Conservation (phyloP, 2,888 invertebrate genomes). For the Flabesymbios commensalis region DNA sequence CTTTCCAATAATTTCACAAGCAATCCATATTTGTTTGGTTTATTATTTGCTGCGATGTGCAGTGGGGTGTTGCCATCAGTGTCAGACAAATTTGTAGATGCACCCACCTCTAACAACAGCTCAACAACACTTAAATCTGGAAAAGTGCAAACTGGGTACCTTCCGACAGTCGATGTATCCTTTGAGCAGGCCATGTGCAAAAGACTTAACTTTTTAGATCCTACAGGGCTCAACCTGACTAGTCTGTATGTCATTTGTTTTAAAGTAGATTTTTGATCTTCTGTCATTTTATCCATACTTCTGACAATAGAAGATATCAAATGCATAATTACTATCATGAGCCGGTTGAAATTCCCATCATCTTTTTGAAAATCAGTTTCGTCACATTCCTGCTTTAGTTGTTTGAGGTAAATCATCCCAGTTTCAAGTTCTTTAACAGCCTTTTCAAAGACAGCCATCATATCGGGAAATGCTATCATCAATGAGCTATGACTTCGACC, state of each 20-base stretch:
- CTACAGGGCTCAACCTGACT: slow-evolving; percentile 71
- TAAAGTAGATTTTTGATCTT: slow-evolving; percentile 64
- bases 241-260: slow-evolving; percentile 76
- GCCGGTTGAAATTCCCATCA: slow-evolving; percentile 78
- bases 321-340: slow-evolving; percentile 84
- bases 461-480: slow-evolving; percentile 79
- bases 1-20: slow-evolving; percentile 74
- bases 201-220: slow-evolving; percentile 57
- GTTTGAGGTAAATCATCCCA: no score
- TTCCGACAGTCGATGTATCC: slow-evolving; percentile 72
- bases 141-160: slow-evolving; percentile 74
- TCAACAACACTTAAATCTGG: slow-evolving; percentile 76
- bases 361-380: slow-evolving; percentile 65
- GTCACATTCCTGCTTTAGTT: slow-evolving; percentile 33
- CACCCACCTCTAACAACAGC: slow-evolving; percentile 71
- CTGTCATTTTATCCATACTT: background rate
- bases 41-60: slow-evolving; percentile 77
- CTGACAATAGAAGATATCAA: slow-evolving; percentile 53
- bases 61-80: slow-evolving; percentile 85
- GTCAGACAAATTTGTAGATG: slow-evolving; percentile 79
- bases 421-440: slow-evolving; percentile 68
- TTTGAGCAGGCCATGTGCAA: slow-evolving; percentile 81
- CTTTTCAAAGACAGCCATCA: slow-evolving; percentile 80
- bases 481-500: slow-evolving; percentile 66
- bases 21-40: slow-evolving; percentile 74